phyloP scores from a whole-genome alignment of 2,797 vertebrate genomes.

The Capromys pilorides region DNA sequence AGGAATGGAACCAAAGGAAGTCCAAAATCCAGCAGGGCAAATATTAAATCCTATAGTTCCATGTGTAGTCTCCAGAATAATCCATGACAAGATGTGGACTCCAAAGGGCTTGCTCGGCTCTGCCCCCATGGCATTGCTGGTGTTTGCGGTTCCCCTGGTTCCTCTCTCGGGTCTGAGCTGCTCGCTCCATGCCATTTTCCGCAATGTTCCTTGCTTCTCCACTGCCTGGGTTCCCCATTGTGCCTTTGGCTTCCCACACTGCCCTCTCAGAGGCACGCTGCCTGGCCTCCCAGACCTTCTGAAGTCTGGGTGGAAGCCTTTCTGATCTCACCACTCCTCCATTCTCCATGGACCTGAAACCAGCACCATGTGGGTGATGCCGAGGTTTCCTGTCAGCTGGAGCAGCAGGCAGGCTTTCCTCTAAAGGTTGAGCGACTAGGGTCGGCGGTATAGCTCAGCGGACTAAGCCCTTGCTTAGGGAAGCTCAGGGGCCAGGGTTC shows the following conservation, averaged over 20 bases:
- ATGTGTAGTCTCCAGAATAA: neutral
- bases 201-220: neutral
- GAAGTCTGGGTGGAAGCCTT: neutral
- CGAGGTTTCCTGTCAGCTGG: neutral
- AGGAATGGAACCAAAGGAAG: neutral
- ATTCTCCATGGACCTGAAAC: neutral
- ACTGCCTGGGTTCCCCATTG: neutral
- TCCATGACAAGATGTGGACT: neutral
- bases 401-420: neutral
- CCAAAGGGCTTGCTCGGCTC: neutral
- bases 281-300: neutral
- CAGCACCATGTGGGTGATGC: neutral
- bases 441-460: neutral
- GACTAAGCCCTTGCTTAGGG: too few relatives aligned
- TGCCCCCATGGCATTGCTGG: neutral
- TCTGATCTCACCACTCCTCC: neutral
- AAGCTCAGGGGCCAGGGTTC: too few relatives aligned
- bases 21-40: neutral
- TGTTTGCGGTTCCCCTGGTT: neutral
- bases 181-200: neutral
- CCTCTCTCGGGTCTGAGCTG: neutral
- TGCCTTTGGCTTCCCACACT: neutral
- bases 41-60: neutral
- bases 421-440: neutral
- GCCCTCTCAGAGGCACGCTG: neutral